These are phyloP conservation scores for Cotesia congregata DNA, from an alignment of 2,888 invertebrate species.

Conservation along the genomic window DNA sequence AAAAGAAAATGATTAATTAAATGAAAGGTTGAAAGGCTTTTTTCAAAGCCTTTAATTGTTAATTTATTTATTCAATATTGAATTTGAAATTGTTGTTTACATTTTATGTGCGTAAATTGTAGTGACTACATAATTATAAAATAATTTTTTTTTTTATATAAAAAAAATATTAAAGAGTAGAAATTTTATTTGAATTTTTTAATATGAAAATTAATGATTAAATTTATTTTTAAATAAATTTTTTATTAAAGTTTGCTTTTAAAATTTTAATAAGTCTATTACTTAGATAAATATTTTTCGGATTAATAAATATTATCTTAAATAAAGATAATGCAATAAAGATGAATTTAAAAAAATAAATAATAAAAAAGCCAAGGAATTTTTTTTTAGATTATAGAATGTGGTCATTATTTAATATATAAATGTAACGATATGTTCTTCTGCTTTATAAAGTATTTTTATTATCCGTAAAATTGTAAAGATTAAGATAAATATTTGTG, in stretches of 20 bases:
- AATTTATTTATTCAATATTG: constrained; percentile 15
- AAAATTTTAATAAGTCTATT: too few relatives aligned
- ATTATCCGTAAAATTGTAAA: neutral
- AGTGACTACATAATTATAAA: neutral
- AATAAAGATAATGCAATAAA: too few relatives aligned
- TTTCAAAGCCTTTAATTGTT: constrained; percentile 13
- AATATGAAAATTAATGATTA: neutral
- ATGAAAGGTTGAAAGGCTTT: neutral
- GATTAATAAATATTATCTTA: too few relatives aligned
- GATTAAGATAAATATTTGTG: neutral
- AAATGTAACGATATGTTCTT: neutral
- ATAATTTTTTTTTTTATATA: too few relatives aligned
- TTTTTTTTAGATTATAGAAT: neutral
- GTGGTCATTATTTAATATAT: neutral
- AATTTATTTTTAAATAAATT: too few relatives aligned
- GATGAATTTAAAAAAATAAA: neutral
- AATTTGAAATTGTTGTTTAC: constrained; percentile 8
- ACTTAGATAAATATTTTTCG: too few relatives aligned
- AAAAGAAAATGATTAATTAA: constrained; percentile 7
- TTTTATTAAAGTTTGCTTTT: too few relatives aligned
- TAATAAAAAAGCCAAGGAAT: neutral
- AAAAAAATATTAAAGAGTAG: neutral
- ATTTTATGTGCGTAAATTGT: neutral
- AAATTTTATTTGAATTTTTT: neutral
- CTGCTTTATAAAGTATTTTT: neutral